phyloP scores from a whole-genome alignment of 2,797 vertebrate genomes.

The Poeciliopsis turneri region DNA sequence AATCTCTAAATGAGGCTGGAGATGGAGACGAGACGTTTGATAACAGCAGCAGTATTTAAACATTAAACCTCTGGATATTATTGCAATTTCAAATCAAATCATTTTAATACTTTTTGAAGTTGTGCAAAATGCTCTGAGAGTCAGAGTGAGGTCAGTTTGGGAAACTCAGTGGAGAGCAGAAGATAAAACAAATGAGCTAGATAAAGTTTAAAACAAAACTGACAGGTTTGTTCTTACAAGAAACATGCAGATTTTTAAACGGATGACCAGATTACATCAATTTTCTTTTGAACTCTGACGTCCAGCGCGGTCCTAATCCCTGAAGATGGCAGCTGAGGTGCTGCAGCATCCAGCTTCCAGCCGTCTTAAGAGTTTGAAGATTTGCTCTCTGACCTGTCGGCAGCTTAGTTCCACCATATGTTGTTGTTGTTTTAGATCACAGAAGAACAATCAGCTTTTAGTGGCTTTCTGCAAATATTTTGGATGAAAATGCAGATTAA shows the following conservation, averaged over 20 bases:
- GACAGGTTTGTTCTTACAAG: not conserved
- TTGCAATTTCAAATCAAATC: not conserved
- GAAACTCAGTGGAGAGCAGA: not conserved
- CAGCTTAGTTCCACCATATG: slow-evolving; percentile 62
- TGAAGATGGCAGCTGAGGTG: not conserved
- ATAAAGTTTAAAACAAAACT: not conserved
- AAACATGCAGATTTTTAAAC: not conserved
- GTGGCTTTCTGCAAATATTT: slow-evolving; percentile 6
- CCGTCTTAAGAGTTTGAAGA: slow-evolving; percentile 16
- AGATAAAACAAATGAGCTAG: not conserved
- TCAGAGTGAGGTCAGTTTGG: not conserved
- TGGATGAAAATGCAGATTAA: not conserved
- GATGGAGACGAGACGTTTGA: not conserved
- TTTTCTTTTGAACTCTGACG: not conserved
- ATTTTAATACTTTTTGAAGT: not conserved
- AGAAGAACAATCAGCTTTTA: slow-evolving; percentile 39
- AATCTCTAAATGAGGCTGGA: not conserved
- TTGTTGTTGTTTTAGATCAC: slow-evolving; percentile 42
- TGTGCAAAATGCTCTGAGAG: not conserved
- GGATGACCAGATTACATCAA: not conserved
- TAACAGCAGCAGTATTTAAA: not conserved
- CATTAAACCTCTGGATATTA: not conserved
- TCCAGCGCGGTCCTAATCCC: slow-evolving; percentile 15
- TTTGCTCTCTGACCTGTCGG: slow-evolving; percentile 32
- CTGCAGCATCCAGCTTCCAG: not conserved